Base-by-base conservation (phyloP, 2,113 vertebrate species). In the Mohoua ochrocephala region DNA sequence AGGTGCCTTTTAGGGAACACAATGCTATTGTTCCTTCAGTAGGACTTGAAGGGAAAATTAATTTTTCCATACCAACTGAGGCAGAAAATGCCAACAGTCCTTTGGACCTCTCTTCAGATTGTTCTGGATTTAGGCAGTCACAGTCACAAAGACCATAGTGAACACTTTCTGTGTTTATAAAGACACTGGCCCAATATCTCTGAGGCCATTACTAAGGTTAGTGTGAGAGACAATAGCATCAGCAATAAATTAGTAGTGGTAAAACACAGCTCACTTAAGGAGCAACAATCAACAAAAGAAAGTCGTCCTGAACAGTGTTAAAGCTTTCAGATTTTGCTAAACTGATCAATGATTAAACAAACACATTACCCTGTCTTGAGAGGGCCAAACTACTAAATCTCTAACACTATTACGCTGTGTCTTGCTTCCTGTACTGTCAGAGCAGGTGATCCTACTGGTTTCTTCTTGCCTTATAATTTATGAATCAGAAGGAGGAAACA, bases 401-500 rank as follows among this genome's bases (percentile, higher is more conserved):
- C 23, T 67, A 84, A 61, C 23, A 53, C 27, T 49, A 76, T 35
- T 89, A 85, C 41, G 60, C 33, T 24, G 6, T 19, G n/a, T 50
- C n/a, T 64, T 93, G 37, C 39, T 95, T 94, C 87, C 93, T 83
- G 82, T 16, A 35, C 71, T 69, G 75, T 10, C 49, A 89, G 42
- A 77, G 63, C 18, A 88, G 35, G 83, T 88, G 63, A 95, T 31
- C 82, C 68, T 96, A 74, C 85, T 74, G 75, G 91, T 87, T 96
- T 60, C 77, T 85, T 87, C 90, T 89, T 52, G 79, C 87, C 75
- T 91, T 91, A 50, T 86, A 94, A 95, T 96, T 96, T 94, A 88
- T 96, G 93, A 96, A 96, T 96, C 93, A 96, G 71, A 94, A 89
- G 65, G n/a, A 94, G 91, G 95, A 97, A 96, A 88, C 70, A 94